Base-by-base conservation (phyloP, 2,113 vertebrate species). In the Callocephalon fimbriatum region DNA sequence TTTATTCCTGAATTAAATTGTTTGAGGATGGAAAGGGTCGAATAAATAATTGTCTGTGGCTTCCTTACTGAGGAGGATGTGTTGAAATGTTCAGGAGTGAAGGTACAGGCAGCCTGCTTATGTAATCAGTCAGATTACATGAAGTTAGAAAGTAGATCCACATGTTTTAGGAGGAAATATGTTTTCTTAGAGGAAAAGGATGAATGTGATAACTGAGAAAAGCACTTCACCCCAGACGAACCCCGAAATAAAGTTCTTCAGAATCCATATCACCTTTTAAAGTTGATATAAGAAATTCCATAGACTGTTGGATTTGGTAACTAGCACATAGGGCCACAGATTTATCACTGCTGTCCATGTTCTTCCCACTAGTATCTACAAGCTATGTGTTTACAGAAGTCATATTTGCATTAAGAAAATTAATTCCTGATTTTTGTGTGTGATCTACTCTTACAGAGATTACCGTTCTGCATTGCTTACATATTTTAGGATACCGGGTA, bases 1-100 rank as follows among this genome's bases (percentile, higher is more conserved):
- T 82, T 91, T 87, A 79, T 25, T 56, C 21, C 47, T 82, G 48
- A 88, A 62, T 61, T 86, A 58, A 65, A 90, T 76, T 0, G 0
- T 45, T 58, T 42, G 17, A 37, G 74, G 5, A 48, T 48, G 15
- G n/a, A 85, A 89, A 2, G 9, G 12, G 67, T 72, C 26, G 87
- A 72, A 87, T 68, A 73, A 94, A 88, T 85, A 31, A 72, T 73
- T 91, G 58, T 13, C 22, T 62, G 53, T 1, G 3, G 17, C 71
- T 91, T 77, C 58, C 66, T 68, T 32, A 47, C 67, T 73, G n/a
- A 62, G 86, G 50, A 80, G 50, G 29, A 59, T 86, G 6, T 93
- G 90, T 90, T 83, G 71, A 95, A 96, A 92, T 70, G 18, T 66
- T 72, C 84, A 58, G 51, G 74, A 89, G 23, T 47, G 59, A 82